These are phyloP conservation scores for Nephotettix cincticeps DNA, from an alignment of 1,140 invertebrate genomes.

Conservation along the genomic window DNA sequence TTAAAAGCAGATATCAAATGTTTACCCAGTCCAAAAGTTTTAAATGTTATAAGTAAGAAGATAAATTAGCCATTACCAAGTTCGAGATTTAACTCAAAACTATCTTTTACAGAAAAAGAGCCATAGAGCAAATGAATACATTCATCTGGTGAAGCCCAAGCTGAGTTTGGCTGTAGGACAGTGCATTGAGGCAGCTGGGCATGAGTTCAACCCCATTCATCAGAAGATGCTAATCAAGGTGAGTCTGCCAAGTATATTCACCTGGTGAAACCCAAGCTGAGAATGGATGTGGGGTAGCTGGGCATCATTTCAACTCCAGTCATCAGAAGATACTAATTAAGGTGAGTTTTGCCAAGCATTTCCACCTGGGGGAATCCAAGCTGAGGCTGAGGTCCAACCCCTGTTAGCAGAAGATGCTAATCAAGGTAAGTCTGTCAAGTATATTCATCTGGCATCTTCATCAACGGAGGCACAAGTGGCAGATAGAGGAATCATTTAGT, in stretches of 20 bases:
- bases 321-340: conserved; percentile 88
- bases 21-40: no score
- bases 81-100: no score
- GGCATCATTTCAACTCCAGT: conserved; percentile 82
- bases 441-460: no score
- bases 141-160: conserved; percentile 80
- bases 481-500: no score
- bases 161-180: conserved; percentile 78
- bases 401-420: no score
- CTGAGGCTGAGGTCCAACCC: no score
- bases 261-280: conserved; percentile 77
- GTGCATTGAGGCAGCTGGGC: conserved; percentile 89
- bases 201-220: conserved; percentile 81
- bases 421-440: no score
- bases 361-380: no score
- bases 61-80: no score
- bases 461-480: no score
- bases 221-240: conserved; percentile 89
- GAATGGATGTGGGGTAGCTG: conserved; percentile 81
- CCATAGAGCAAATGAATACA: conserved; percentile 91
- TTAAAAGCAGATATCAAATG: no score
- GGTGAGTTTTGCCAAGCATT: conserved; percentile 52
- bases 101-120: conserved; percentile 67
- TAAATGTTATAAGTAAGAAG: no score
- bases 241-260: conserved; percentile 56